These are phyloP conservation scores for Diglossa brunneiventris DNA, from an alignment of 2,113 vertebrate genomes.

Conservation along the genomic window DNA sequence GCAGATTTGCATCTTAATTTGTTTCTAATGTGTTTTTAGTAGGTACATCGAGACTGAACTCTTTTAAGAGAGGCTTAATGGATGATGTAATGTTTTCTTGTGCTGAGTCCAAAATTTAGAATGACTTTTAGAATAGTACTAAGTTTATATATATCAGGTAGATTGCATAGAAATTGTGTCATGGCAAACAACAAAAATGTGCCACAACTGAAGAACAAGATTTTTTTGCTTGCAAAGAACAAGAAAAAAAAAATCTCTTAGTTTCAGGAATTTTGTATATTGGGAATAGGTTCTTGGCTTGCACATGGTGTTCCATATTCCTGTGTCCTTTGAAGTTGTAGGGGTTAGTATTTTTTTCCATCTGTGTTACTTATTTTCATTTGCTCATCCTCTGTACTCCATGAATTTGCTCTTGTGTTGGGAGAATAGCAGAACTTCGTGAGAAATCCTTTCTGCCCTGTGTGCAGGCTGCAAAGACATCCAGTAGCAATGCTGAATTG, in stretches of 20 bases:
- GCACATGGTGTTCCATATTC: neutral
- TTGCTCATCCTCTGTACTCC: neutral
- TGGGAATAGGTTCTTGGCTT: neutral
- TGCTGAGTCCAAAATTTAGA: neutral
- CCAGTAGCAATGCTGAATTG: neutral
- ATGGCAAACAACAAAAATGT: neutral
- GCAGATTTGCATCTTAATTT: neutral
- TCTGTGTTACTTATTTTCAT: neutral
- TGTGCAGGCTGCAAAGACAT: neutral
- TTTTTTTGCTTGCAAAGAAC: neutral
- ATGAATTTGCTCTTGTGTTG: neutral
- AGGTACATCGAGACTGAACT: neutral
- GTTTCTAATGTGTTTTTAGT: conserved; percentile 16
- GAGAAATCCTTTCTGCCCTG: neutral
- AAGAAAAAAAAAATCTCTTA: neutral
- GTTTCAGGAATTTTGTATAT: neutral
- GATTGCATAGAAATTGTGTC: neutral
- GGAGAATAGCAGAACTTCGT: neutral
- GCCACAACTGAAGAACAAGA: neutral
- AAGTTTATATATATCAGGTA: neutral
- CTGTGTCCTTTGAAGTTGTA: neutral
- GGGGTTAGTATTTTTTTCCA: neutral
- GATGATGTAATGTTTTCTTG: neutral
- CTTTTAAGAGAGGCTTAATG: neutral
- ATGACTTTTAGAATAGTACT: neutral